Evolutionary conservation across 1,140 invertebrate species (phyloP), one percentile per base, ranked within the genome.

Genomic region (Andricus grossulariae): DNA sequence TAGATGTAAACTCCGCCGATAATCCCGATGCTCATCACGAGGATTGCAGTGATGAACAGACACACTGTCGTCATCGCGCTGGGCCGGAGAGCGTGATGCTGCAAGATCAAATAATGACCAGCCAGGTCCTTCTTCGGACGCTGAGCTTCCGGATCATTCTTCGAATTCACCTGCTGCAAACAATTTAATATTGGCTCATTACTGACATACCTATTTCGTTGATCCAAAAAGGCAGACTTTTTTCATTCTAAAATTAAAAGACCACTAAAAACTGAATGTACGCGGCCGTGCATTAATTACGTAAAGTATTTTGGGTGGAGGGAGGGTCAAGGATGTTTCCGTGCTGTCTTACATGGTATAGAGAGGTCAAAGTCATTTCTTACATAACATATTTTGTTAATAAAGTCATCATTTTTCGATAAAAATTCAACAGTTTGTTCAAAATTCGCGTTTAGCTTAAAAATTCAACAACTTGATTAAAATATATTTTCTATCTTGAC

Each of bases 1-100:
- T 97, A 97, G 25, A 97, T 90, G 83, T 95, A 95, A 54, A 95
- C 92, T 16, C 96, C 96, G 32, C 94, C 94, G 72, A 96, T 92
- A 49, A 97, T 94, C 8, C 96, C 96, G 83, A 95, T 93, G 60
- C 95, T 93, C 85, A 97, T 93, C 2, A 97, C 94, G 50, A 95
- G 85, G 1, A 97, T 83, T 1, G 95, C 94, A 32, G 94, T 94
- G 21, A 97, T 88, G 73, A 95, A 93, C n/a, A 97, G 89, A 82
- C 95, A 94, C 25, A 95, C 90, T 19, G 94, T 94, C 55, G 94
- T 95, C 73, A 93, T 92, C 19, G 93, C 93, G 80, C 92, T 93
- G 49, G 93, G 92, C 60, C 93, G 91, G 8, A 86, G 80, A 45
- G 87, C 83, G 2, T 83, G 86, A 52, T 82, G 85, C 4, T 84